Evolutionary conservation across 1,140 invertebrate genomes (phyloP).

Genomic region (Ectropis grisescens): DNA sequence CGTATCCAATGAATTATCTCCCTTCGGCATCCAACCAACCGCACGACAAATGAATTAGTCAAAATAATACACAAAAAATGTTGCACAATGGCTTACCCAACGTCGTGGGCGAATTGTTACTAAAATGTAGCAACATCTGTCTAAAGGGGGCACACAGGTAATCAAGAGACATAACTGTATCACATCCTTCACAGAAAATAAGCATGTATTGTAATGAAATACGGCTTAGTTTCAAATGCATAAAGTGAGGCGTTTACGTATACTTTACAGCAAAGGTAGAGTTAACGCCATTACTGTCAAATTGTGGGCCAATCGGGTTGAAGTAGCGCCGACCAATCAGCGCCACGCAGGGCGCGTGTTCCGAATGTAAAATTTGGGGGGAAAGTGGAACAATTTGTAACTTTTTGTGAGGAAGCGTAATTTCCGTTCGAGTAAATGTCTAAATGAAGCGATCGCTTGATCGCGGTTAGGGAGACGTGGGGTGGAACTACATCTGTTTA

Average conservation of each 20-base stretch:
- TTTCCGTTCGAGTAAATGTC: slow-evolving; percentile 5
- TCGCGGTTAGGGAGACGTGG: no score
- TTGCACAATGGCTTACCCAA: slow-evolving; percentile 55
- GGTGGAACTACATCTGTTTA: no score
- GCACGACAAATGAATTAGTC: slow-evolving; percentile 63
- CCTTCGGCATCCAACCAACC: slow-evolving; percentile 62
- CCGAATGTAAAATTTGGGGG: slow-evolving; percentile 57
- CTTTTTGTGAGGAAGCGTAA: slow-evolving; percentile 24
- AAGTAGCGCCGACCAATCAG: slow-evolving; percentile 43
- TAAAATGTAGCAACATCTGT: slow-evolving; percentile 66
- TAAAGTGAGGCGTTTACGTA: no score
- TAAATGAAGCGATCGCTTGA: no score
- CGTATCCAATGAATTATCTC: slow-evolving; percentile 53
- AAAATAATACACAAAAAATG: slow-evolving; percentile 62
- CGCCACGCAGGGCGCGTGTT: slow-evolving; percentile 29
- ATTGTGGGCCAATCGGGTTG: slow-evolving; percentile 57
- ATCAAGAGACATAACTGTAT: slow-evolving; percentile 3
- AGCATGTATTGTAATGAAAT: no score
- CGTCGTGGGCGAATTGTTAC: slow-evolving; percentile 63
- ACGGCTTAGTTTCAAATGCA: no score
- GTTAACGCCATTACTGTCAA: slow-evolving; percentile 68
- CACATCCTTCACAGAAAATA: no score
- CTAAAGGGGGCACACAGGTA: slow-evolving; percentile 29
- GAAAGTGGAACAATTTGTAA: slow-evolving; percentile 52
- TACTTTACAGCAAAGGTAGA: slow-evolving; percentile 8